Conservation (phyloP, 64 coral and sea anemone species). For the Catalaphyllia jardinei region DNA sequence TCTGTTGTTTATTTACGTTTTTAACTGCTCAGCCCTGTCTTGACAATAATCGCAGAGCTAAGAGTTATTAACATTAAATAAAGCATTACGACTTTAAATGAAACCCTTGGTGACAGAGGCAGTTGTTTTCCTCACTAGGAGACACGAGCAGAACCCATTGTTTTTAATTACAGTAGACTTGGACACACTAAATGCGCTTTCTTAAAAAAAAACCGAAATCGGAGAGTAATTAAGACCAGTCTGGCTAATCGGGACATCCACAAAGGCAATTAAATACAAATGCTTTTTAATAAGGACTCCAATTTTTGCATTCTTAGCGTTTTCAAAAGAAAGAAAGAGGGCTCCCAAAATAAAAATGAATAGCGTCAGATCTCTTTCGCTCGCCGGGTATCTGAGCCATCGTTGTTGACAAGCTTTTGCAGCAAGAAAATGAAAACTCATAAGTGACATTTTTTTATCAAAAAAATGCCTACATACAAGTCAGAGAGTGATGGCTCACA, state of each 20-base stretch:
- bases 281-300: not conserved
- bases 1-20: not conserved
- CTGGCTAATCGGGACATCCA: not conserved
- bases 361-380: not conserved
- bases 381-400: not conserved
- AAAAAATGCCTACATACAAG: no score
- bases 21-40: not conserved
- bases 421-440: no score
- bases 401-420: not conserved
- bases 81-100: no score
- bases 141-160: not conserved
- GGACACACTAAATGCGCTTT: not conserved
- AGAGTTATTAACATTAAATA: no score
- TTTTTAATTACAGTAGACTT: not conserved
- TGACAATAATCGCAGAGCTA: not conserved
- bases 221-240: not conserved
- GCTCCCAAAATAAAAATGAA: not conserved
- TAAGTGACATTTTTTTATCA: no score
- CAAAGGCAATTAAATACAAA: constrained; percentile 8
- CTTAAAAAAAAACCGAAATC: not conserved
- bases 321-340: not conserved
- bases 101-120: not conserved
- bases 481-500: not conserved
- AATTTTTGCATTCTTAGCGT: not conserved
- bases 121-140: not conserved